Conservation (phyloP, 2,113 vertebrate species). For the Hirundichthys speculiger region DNA sequence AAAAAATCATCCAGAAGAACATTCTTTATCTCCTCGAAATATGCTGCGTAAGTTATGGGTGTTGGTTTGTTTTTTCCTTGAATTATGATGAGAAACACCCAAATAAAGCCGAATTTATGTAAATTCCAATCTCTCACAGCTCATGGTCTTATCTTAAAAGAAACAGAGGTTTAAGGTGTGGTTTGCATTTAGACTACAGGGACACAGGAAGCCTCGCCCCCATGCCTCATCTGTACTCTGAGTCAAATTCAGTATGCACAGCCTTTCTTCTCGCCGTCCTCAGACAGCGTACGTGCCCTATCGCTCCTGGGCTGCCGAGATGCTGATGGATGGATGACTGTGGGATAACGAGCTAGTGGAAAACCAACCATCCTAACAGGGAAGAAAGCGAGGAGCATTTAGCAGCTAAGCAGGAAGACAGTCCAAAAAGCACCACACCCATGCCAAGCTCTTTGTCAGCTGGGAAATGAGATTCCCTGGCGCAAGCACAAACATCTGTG, state of each 20-base stretch:
- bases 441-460: constrained; percentile 46
- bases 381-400: constrained; percentile 56
- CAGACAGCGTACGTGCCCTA: constrained; percentile 75
- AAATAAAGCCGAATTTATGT: constrained; percentile 43
- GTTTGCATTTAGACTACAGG: constrained; percentile 48
- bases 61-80: constrained; percentile 26
- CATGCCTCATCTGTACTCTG: constrained; percentile 55
- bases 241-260: constrained; percentile 70
- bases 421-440: constrained; percentile 61
- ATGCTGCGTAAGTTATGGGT: constrained; percentile 15
- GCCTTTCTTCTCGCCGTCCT: constrained; percentile 63
- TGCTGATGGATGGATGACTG: constrained; percentile 78
- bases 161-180: constrained; percentile 51
- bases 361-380: constrained; percentile 69
- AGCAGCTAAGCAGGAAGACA: constrained; percentile 64
- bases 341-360: constrained; percentile 75
- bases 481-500: constrained; percentile 52
- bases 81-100: constrained; percentile 36
- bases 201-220: constrained; percentile 42
- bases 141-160: constrained; percentile 54
- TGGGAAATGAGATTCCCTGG: constrained; percentile 50
- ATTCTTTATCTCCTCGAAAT: constrained; percentile 49
- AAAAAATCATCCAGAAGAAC: constrained; percentile 36
- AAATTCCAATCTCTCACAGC: constrained; percentile 53
- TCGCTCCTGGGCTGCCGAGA: constrained; percentile 69